phyloP scores from a whole-genome alignment of 2,113 vertebrate species.

The Diadophis punctatus region DNA sequence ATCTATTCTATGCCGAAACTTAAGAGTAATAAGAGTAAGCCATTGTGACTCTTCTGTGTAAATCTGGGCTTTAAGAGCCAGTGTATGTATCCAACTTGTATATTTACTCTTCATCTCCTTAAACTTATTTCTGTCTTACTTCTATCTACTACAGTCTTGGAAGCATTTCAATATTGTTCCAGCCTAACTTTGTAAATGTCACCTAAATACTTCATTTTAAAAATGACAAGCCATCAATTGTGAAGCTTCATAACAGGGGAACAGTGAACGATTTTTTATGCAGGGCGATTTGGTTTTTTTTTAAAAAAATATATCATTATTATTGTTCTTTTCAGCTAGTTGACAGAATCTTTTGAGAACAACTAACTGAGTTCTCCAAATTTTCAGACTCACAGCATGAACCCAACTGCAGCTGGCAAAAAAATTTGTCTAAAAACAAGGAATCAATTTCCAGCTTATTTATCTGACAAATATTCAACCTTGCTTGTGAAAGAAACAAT shows the following conservation, averaged over 20 bases:
- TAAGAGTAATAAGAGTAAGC: background rate
- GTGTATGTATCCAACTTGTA: background rate
- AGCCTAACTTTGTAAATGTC: constrained; percentile 23
- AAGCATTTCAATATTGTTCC: constrained; percentile 20
- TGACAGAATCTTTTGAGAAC: constrained; percentile 2
- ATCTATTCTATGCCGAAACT: too few relatives aligned
- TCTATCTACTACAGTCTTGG: background rate
- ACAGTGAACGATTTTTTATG: constrained; percentile 32
- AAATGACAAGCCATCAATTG: constrained; percentile 10
- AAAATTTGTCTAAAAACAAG: constrained; percentile 15
- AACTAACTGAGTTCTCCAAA: constrained; percentile 7
- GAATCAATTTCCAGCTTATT: constrained; percentile 23
- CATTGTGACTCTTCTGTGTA: background rate
- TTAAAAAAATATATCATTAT: background rate
- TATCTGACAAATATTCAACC: constrained; percentile 3
- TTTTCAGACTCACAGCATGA: background rate
- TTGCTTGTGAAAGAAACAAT: background rate
- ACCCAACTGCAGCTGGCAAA: background rate
- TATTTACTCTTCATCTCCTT: background rate
- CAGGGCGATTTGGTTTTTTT: background rate
- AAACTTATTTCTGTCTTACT: constrained; percentile 20
- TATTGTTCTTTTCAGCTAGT: background rate
- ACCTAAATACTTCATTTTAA: constrained; percentile 2
- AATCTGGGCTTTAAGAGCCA: background rate
- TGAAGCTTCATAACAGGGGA: constrained; percentile 30